These are phyloP conservation scores for Mylabris phalerata DNA, from an alignment of 1,140 invertebrate species.

Conservation along the genomic window DNA sequence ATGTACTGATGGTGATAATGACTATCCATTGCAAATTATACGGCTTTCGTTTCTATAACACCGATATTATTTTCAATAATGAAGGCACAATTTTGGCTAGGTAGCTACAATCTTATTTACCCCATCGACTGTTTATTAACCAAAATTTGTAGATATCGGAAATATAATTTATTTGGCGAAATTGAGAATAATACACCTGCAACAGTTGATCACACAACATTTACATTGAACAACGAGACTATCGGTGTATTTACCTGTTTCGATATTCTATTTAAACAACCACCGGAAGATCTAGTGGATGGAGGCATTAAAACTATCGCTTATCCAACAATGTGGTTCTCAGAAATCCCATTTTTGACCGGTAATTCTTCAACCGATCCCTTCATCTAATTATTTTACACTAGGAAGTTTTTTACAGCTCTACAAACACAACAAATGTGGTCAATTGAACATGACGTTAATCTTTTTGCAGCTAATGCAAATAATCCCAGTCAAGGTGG, in stretches of 20 bases:
- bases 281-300: constrained; percentile 49
- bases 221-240: constrained; percentile 72
- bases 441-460: constrained; percentile 44
- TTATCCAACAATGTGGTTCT: constrained; percentile 65
- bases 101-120: constrained; percentile 55
- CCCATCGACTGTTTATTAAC: too few relatives aligned
- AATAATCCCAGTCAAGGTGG: constrained; percentile 43
- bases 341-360: constrained; percentile 62
- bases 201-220: constrained; percentile 42
- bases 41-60: constrained; percentile 57
- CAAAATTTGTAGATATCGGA: constrained; percentile 50
- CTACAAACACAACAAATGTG: constrained; percentile 47
- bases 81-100: constrained; percentile 33
- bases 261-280: constrained; percentile 62
- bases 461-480: constrained; percentile 46
- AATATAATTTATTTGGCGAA: constrained; percentile 55
- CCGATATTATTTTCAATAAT: constrained; percentile 58
- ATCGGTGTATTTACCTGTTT: constrained; percentile 74
- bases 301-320: constrained; percentile 54
- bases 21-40: constrained; percentile 37
- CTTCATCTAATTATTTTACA: too few relatives aligned
- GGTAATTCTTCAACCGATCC: constrained; percentile 45
- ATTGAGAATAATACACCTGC: constrained; percentile 43
- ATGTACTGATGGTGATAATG: constrained; percentile 38
- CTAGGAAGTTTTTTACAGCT: too few relatives aligned